Conservation (phyloP, 2,113 vertebrate species). For the Stigmatopora nigra region DNA sequence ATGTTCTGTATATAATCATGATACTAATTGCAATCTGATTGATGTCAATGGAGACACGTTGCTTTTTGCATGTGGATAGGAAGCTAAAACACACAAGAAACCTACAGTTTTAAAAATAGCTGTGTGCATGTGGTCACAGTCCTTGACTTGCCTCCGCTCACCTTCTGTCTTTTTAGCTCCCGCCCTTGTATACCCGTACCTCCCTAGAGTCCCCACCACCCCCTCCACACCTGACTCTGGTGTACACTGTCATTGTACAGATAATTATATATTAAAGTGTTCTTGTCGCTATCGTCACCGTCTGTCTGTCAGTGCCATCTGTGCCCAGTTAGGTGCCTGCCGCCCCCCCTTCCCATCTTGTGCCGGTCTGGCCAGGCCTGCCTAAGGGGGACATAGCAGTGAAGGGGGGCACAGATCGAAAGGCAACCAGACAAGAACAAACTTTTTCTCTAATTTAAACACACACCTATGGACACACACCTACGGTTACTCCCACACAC, state of each 20-base stretch:
- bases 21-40: not conserved
- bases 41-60: not conserved
- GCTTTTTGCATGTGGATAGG: not conserved
- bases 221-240: slow-evolving; percentile 11
- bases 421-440: slow-evolving; percentile 38
- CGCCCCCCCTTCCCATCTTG: slow-evolving; percentile 38
- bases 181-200: not conserved
- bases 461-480: slow-evolving; percentile 3
- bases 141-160: slow-evolving; percentile 25
- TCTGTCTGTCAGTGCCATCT: slow-evolving; percentile 70
- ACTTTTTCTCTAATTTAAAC: slow-evolving; percentile 4
- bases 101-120: not conserved
- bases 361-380: slow-evolving; percentile 48
- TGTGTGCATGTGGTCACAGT: not conserved
- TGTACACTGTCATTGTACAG: slow-evolving; percentile 57
- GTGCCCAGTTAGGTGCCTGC: slow-evolving; percentile 67
- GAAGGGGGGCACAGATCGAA: slow-evolving; percentile 45
- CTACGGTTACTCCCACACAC: slow-evolving; percentile 9
- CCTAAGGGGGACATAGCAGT: slow-evolving; percentile 44
- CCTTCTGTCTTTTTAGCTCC: slow-evolving; percentile 22
- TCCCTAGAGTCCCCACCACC: slow-evolving; percentile 24
- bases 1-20: not conserved
- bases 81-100: not conserved
- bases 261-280: slow-evolving; percentile 71
- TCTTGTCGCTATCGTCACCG: slow-evolving; percentile 49